Base-by-base conservation (phyloP, 1,140 invertebrate species). In the Sycophila sp. region DNA sequence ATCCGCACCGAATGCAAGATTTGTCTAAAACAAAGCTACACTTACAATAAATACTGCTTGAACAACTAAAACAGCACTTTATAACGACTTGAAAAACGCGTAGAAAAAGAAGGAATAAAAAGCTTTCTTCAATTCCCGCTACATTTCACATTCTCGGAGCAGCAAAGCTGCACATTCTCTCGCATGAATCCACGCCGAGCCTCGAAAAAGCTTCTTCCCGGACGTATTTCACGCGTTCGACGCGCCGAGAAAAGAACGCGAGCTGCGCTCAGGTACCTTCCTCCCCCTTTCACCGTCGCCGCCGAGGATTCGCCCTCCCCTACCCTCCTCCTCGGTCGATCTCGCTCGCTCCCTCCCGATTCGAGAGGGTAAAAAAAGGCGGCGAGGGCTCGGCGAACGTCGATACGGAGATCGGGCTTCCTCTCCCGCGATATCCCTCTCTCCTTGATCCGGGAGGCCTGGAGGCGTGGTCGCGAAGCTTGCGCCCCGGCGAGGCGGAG, bases 401-500 rank as follows among this genome's bases (percentile, higher is more conserved):
- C 74, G 75, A 74, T 74, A n/a, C 73, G 64, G 49, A 67, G 72
- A 28, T 32, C 32, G 24, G 42, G 19, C 59, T 64, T 13, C 40
- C 59, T 53, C 69, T 65, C 36, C 40, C 34, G 49, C 51, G 47
- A 32, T 65, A 51, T 32, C 34, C 34, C 5, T 1, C 7, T 47
- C 19, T 47, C 47, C 49, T 28, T 65, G 63, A 58, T 62, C 60
- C 76, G 74, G 77, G 76, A 73, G 71, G 72, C 74, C 65, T 40
- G 63, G 65, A 73, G 76, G 77, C 75, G 78, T 76, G 56, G 78
- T 73, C 58, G 51, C 47, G 70, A 75, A 73, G 72, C 66, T 75
- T 69, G 71, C 79, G 51, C 17, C 56, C 83, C 84, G 85, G 78
- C 83, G 36, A 79, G 85, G 84, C 83, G 85, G 85, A 83, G 82